These are phyloP conservation scores for Brachionus rotundiformis DNA, from an alignment of 1,140 invertebrate species.

Conservation along the genomic window DNA sequence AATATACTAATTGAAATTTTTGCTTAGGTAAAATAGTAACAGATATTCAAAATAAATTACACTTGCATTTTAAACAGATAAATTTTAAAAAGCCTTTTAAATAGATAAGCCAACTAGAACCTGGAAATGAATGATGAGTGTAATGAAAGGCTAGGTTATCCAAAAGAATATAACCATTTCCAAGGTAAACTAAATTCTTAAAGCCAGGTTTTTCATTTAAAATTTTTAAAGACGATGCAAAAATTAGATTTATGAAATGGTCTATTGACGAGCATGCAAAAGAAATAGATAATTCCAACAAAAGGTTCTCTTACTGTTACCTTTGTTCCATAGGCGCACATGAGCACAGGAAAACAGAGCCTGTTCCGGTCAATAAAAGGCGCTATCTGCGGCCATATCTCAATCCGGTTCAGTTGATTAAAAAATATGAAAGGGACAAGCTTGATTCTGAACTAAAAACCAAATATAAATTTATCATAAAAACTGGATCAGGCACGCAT, in stretches of 20 bases:
- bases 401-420: slow-evolving; percentile 20
- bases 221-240: neutral
- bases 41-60: neutral
- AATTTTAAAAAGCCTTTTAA: too few relatives aligned
- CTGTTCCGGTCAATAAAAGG: slow-evolving; percentile 43
- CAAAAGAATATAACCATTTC: neutral
- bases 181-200: too few relatives aligned
- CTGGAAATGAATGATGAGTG: neutral
- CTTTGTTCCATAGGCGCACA: slow-evolving; percentile 35
- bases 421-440: slow-evolving; percentile 19
- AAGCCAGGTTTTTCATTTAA: too few relatives aligned
- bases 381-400: slow-evolving; percentile 18
- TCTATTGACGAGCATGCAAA: neutral
- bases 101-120: too few relatives aligned
- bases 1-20: neutral
- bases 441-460: neutral
- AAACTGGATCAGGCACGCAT: neutral
- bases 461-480: slow-evolving; percentile 45
- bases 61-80: neutral
- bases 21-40: neutral
- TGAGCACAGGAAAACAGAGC: slow-evolving; percentile 36
- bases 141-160: neutral
- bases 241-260: neutral
- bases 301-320: slow-evolving; percentile 38
- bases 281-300: neutral